These are phyloP conservation scores for Neolamprologus falcicula DNA, from an alignment of 2,113 vertebrate genomes.

Conservation along the genomic window DNA sequence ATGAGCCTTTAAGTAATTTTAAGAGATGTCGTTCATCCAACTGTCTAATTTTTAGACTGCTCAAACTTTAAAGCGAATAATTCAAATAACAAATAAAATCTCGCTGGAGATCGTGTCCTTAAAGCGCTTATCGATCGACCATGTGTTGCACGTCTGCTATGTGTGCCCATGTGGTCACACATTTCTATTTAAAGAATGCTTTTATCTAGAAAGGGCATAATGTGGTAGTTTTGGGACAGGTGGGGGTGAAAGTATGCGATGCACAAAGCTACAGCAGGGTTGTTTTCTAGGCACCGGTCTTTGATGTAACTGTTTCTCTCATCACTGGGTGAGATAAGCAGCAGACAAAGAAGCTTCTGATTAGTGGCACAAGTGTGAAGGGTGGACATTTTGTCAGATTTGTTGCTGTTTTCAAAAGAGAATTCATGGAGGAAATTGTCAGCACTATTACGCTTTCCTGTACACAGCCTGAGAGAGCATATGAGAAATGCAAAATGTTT, in stretches of 20 bases:
- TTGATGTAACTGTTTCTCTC: not conserved
- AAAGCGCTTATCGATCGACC: constrained; percentile 21
- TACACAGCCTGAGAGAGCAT: not conserved
- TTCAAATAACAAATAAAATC: not conserved
- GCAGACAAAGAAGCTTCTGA: not conserved
- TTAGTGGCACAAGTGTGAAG: not conserved
- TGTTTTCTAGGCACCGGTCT: not conserved
- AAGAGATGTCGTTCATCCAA: not conserved
- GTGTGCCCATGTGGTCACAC: not conserved
- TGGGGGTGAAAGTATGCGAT: not conserved
- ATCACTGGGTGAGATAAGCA: not conserved
- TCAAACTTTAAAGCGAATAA: not conserved
- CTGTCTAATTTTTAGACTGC: not conserved
- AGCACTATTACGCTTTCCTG: not conserved
- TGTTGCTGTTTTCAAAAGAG: not conserved
- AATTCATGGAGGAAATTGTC: not conserved
- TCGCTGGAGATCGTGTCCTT: not conserved
- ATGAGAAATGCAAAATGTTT: not conserved
- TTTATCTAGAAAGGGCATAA: constrained; percentile 42
- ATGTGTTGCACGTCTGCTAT: not conserved
- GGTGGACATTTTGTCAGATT: not conserved
- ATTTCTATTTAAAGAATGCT: constrained; percentile 31
- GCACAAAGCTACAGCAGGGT: not conserved
- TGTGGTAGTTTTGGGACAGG: not conserved
- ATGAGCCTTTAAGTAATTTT: not conserved